These are phyloP conservation scores for Euphysa ruthae DNA, from an alignment of 30 jellyfish, hydroid and myxozoan species.

Conservation along the genomic window DNA sequence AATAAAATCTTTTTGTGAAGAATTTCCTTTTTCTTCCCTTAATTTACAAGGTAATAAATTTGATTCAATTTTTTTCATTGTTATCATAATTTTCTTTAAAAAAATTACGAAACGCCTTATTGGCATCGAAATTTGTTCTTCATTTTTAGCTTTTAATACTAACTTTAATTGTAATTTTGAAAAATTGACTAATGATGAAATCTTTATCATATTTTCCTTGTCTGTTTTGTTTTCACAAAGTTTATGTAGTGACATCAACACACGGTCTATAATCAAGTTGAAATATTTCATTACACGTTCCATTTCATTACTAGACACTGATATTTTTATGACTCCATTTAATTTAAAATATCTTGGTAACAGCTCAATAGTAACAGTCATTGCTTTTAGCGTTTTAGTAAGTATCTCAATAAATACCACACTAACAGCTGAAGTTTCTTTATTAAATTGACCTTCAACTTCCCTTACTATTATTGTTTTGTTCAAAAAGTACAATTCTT, in stretches of 20 bases:
- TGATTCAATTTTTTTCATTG: neutral
- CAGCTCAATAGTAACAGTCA: constrained; percentile 20
- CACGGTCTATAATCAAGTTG: neutral
- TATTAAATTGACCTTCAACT: constrained; percentile 21
- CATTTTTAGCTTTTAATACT: constrained; percentile 15
- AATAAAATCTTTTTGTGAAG: neutral
- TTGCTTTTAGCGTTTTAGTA: constrained; percentile 14
- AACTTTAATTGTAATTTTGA: constrained; percentile 17
- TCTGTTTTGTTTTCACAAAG: constrained; percentile 17
- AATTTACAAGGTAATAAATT: constrained; percentile 2
- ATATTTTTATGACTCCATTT: neutral
- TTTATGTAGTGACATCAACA: constrained; percentile 6
- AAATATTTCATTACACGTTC: neutral
- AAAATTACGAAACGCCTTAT: constrained; percentile 2
- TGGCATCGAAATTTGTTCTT: neutral
- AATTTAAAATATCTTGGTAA: constrained; percentile 31
- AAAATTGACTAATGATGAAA: neutral
- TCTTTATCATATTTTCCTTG: neutral
- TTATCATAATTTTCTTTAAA: neutral
- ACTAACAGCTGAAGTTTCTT: constrained; percentile 26
- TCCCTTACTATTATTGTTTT: neutral
- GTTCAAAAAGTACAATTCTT: constrained; percentile 19
- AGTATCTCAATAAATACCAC: constrained; percentile 22
- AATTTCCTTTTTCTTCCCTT: constrained; percentile 6
- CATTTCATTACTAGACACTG: neutral